phyloP scores from a whole-genome alignment of 2,797 vertebrate species.

The Balearica regulorum region DNA sequence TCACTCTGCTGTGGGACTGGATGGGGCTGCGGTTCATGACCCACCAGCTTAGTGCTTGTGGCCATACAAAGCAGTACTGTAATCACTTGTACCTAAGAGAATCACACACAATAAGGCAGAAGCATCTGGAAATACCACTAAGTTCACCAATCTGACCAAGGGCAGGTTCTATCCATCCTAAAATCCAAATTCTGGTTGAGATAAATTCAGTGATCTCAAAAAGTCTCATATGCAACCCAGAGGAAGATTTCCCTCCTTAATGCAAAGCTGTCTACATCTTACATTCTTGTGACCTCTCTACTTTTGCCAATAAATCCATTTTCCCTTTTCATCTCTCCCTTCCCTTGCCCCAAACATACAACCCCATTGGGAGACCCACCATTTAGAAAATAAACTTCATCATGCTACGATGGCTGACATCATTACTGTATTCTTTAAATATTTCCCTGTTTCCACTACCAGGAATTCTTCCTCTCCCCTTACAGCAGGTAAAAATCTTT shows the following conservation, averaged over 20 bases:
- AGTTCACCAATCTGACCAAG: neutral
- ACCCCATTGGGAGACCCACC: neutral
- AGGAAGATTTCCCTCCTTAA: neutral
- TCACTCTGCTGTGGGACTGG: neutral
- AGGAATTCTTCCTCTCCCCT: neutral
- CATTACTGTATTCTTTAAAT: neutral
- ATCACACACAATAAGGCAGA: neutral
- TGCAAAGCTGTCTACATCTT: neutral
- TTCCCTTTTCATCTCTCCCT: neutral
- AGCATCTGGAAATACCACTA: neutral
- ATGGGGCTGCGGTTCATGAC: neutral
- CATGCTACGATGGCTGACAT: neutral
- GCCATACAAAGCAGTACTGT: neutral
- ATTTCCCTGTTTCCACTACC: neutral
- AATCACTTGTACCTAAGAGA: neutral
- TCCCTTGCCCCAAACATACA: neutral
- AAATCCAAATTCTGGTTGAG: neutral
- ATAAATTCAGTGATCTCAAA: neutral
- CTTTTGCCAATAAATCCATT: neutral
- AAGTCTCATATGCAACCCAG: neutral
- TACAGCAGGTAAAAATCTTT: neutral
- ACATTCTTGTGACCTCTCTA: neutral
- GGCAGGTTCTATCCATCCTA: neutral
- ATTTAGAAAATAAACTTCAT: neutral
- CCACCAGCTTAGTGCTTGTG: accelerated